Evolutionary conservation across 1,140 invertebrate species (phyloP).

Genomic region (Nasonia giraulti): DNA sequence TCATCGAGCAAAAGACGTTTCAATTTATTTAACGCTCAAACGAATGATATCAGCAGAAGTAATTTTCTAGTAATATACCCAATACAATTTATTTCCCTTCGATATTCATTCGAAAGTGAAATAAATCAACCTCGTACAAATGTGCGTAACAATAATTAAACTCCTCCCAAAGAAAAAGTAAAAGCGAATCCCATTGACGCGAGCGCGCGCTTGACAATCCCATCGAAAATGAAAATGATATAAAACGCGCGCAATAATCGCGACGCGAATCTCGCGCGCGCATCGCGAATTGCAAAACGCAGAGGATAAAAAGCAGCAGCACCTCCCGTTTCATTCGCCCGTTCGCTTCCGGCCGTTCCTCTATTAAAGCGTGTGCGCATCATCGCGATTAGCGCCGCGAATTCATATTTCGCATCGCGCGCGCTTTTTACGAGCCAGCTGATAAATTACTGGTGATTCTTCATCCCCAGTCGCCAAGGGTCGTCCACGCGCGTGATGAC

Average conservation of each 20-base stretch:
- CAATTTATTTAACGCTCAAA: background rate
- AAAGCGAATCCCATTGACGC: background rate
- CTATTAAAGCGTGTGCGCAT: constrained; percentile 59
- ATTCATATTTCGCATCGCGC: constrained; percentile 27
- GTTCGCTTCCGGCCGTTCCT: background rate
- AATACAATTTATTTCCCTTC: background rate
- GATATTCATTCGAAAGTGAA: background rate
- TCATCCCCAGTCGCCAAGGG: background rate
- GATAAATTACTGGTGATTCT: background rate
- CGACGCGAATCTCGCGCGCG: background rate
- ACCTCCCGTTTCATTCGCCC: background rate
- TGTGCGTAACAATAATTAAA: too few relatives aligned
- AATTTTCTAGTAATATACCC: too few relatives aligned
- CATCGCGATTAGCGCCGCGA: constrained; percentile 49
- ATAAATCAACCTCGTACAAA: background rate
- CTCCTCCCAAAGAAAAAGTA: background rate
- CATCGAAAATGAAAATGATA: background rate
- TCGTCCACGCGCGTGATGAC: background rate
- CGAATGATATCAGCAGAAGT: too few relatives aligned
- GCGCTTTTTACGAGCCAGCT: constrained; percentile 28
- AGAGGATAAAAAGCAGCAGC: background rate
- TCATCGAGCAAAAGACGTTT: too few relatives aligned
- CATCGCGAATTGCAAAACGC: background rate
- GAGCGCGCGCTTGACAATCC: background rate
- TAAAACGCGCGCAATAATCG: background rate